Evolutionary conservation across 2,113 vertebrate genomes (phyloP).

Genomic region (Peromyscus californicus): DNA sequence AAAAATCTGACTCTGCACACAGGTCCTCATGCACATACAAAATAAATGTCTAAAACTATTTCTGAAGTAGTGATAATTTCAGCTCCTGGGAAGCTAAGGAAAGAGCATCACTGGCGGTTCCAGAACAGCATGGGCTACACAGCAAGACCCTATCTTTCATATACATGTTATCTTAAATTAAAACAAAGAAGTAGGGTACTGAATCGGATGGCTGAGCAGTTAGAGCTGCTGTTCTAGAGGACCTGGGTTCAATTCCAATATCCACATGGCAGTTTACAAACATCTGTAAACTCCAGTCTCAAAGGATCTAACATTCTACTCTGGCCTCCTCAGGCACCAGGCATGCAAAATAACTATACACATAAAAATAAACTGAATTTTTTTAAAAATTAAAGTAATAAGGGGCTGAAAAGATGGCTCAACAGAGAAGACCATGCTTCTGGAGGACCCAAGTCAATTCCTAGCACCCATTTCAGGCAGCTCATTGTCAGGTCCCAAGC

Average conservation of each 20-base stretch:
- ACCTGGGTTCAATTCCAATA: neutral
- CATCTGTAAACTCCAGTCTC: neutral
- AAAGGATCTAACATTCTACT: neutral
- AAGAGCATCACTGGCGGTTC: neutral
- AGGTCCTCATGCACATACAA: neutral
- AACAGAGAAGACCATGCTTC: neutral
- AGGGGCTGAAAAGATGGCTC: neutral
- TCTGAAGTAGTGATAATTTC: neutral
- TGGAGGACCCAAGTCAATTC: neutral
- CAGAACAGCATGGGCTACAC: neutral
- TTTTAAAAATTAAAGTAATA: neutral
- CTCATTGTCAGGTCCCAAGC: neutral
- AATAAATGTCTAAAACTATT: neutral
- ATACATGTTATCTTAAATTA: neutral
- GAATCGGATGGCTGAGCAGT: neutral
- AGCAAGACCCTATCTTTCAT: neutral
- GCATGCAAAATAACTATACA: neutral
- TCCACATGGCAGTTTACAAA: neutral
- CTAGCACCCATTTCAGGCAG: neutral
- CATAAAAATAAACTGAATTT: neutral
- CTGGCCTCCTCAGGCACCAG: neutral
- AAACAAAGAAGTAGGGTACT: neutral
- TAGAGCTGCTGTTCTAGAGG: conserved; percentile 8
- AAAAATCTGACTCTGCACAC: neutral
- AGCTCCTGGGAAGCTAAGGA: neutral